Evolutionary conservation across 1,140 invertebrate genomes (phyloP).

Genomic region (Bombus superbus): DNA sequence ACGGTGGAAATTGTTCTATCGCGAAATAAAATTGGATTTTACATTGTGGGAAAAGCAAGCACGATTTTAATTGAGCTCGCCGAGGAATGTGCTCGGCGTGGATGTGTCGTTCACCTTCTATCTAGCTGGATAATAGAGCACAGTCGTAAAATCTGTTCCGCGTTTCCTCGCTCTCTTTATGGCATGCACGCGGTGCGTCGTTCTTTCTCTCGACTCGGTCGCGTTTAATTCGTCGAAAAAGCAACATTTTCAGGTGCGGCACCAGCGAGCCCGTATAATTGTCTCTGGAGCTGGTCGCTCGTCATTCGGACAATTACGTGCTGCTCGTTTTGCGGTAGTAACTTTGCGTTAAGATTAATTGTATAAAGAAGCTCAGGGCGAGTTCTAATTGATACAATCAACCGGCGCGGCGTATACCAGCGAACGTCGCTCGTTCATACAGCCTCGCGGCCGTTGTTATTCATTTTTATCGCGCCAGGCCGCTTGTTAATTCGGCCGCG

Average conservation of each 20-base stretch:
- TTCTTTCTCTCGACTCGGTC: constrained; percentile 1
- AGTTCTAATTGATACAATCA: constrained; percentile 64
- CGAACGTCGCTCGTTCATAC: constrained; percentile 19
- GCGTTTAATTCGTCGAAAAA: constrained; percentile 62
- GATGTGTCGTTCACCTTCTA: constrained; percentile 38
- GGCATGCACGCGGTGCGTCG: background rate
- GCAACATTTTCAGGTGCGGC: constrained; percentile 42
- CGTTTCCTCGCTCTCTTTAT: constrained; percentile 33
- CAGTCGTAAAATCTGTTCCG: constrained; percentile 46
- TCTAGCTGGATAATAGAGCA: constrained; percentile 44
- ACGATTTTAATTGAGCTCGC: constrained; percentile 32
- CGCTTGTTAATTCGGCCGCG: constrained; percentile 23
- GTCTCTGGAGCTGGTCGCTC: constrained; percentile 32
- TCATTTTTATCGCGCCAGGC: background rate
- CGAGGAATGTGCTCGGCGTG: background rate
- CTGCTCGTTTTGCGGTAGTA: constrained; percentile 40
- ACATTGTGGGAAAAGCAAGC: background rate
- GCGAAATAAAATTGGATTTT: background rate
- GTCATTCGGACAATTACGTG: constrained; percentile 62
- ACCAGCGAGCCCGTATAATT: constrained; percentile 49
- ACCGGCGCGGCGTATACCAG: background rate
- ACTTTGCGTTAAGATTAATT: constrained; percentile 61
- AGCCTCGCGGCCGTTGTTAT: background rate
- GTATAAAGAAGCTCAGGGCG: constrained; percentile 46
- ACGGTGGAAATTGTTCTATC: background rate